A percentile compares a stretch with the other conserved stretches of the same genome.
phyloP scores from a whole-genome alignment of 2,797 vertebrate species.

The Hippoglossus hippoglossus region DNA sequence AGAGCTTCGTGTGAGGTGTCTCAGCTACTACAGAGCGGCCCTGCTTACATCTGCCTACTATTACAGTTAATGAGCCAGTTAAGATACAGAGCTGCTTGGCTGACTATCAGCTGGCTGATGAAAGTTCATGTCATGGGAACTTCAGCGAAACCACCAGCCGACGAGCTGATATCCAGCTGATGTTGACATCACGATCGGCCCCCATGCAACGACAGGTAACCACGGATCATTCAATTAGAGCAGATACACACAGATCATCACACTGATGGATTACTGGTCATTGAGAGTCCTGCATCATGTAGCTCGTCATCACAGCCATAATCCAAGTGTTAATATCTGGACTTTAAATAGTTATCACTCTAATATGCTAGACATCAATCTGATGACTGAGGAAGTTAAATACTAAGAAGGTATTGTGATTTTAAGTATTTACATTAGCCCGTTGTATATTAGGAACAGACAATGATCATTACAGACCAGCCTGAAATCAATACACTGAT shows the following conservation, averaged over 20 bases:
- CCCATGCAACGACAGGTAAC: background rate
- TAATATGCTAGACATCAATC: too few relatives aligned
- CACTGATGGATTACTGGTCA: background rate
- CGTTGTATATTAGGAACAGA: background rate
- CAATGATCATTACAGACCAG: background rate
- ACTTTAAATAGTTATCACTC: too few relatives aligned
- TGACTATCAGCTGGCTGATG: background rate
- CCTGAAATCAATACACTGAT: background rate
- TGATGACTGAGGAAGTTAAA: too few relatives aligned
- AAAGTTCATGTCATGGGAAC: conserved; percentile 7
- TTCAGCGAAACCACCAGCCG: background rate
- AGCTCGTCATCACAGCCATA: background rate
- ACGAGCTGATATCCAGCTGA: background rate
- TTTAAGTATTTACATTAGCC: too few relatives aligned
- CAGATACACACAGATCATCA: background rate
- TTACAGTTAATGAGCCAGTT: conserved; percentile 42
- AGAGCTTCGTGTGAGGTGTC: background rate
- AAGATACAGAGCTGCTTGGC: conserved; percentile 11
- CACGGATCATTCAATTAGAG: background rate
- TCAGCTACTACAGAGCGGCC: background rate
- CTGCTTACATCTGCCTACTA: conserved; percentile 29
- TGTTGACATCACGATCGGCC: background rate
- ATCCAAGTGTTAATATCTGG: too few relatives aligned
- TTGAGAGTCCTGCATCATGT: background rate
- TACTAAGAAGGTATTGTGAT: too few relatives aligned